Base-by-base conservation (phyloP, 2,113 vertebrate genomes). In the Tauraco erythrolophus region DNA sequence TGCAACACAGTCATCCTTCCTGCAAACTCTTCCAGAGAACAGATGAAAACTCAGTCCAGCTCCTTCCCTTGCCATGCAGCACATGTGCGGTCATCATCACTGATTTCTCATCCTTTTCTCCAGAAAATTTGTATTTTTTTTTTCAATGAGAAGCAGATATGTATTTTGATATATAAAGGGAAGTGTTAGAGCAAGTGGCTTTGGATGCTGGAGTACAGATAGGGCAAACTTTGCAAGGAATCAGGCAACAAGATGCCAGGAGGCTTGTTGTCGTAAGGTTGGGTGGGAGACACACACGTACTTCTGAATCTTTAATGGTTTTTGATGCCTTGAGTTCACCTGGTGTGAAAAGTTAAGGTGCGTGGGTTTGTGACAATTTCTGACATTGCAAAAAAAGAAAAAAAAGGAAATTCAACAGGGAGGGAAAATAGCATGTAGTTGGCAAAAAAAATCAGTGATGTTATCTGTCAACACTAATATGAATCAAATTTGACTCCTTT, bases 211-310 rank as follows among this genome's bases (percentile, higher is more conserved):
- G 10, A 30, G n/a, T 24, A 43, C 8, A 22, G 27, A n/a, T 24
- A 46, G 19, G 57, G 28, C 11, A 58, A 65, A 27, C 3, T 18
- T 39, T 60, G 64, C 33, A 35, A n/a, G 19, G 11, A 43, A 39
- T 64, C 27, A 4, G 64, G 33, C 78, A 83, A 2, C 9, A 19
- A 30, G 45, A 41, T 24, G 15, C 15, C 31, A 60, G 60, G 28
- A 22, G 7, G 25, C 27, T 30, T 35, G 33, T 14, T 65, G 31
- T 14, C 7, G 2, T 45, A 43, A 33, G 6, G 14, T 23, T 56
- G 48, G 5, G 43, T 41, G 23, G 10, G 23, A 1, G 3, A 7
- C 3, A 19, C 24, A 10, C 9, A 7, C 6, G 12, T 5, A 23
- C 9, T 57, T 39, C 43, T 60, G 51, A 56, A 23, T 35, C 23